phyloP scores from a whole-genome alignment of 2,888 invertebrate species.

The Sesia bembeciformis region DNA sequence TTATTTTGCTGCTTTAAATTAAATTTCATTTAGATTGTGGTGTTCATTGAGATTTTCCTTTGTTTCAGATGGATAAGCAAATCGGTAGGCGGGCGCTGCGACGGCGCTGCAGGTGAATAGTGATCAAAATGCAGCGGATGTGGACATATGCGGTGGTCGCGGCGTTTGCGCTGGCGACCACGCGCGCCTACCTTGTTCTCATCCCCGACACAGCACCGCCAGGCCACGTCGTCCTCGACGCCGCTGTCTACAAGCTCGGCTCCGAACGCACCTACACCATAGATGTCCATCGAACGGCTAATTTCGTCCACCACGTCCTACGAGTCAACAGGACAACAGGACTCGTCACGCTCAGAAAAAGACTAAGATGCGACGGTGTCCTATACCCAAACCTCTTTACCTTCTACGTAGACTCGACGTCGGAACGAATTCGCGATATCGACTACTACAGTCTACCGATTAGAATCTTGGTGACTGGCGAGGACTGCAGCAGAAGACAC shows the following conservation, averaged over 20 bases:
- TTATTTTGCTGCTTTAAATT: too few species aligned
- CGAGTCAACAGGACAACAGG: conserved; percentile 84
- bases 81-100: conserved; percentile 46
- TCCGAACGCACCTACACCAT: conserved; percentile 86
- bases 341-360: conserved; percentile 81
- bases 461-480: conserved; percentile 82
- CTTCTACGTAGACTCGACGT: conserved; percentile 89
- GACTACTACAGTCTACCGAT: conserved; percentile 89
- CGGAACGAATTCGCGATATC: conserved; percentile 83
- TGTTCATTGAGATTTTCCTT: conserved; percentile 2
- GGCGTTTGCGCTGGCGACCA: conserved; percentile 36
- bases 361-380: conserved; percentile 84
- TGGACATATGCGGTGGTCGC: conserved; percentile 41
- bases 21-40: too few species aligned
- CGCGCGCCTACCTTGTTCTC: conserved; percentile 72
- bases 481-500: conserved; percentile 78
- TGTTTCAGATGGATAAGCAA: conserved; percentile 47
- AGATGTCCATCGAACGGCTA: conserved; percentile 86
- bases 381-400: conserved; percentile 90
- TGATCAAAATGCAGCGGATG: conserved; percentile 29
- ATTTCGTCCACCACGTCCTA: conserved; percentile 86
- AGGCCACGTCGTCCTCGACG: conserved; percentile 82
- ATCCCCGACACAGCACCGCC: conserved; percentile 75
- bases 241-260: conserved; percentile 85
- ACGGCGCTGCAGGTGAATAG: conserved; percentile 58